Evolutionary conservation across 2,113 vertebrate species (phyloP).

Genomic region (Xiphias gladius): DNA sequence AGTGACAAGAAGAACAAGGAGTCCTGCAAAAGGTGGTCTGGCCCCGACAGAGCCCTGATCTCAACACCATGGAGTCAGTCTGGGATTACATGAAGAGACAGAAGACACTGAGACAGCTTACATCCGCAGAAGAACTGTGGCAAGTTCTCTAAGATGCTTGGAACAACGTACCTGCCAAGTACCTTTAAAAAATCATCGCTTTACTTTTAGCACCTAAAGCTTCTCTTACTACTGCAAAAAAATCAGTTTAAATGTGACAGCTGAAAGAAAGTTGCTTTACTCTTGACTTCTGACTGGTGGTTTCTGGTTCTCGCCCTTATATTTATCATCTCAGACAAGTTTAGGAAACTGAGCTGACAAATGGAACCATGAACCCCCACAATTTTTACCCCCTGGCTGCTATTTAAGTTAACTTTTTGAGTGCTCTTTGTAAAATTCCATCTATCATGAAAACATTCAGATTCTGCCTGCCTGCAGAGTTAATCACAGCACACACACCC

Average conservation of each 20-base stretch:
- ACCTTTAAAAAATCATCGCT: too few species aligned
- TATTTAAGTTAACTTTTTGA: not conserved
- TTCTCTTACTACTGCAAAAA: too few species aligned
- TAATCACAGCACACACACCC: conserved; percentile 20
- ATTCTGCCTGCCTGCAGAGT: conserved; percentile 21
- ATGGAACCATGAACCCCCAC: not conserved
- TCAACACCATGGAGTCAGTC: too few species aligned
- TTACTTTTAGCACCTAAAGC: too few species aligned
- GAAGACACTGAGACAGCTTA: too few species aligned
- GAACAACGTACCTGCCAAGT: too few species aligned
- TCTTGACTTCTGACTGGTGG: not conserved
- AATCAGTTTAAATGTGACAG: not conserved
- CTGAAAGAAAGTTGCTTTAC: not conserved
- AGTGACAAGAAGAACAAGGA: too few species aligned
- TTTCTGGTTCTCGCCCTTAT: not conserved
- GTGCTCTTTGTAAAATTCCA: not conserved
- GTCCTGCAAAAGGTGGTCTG: too few species aligned
- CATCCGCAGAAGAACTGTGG: too few species aligned
- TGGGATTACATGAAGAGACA: too few species aligned
- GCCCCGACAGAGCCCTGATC: too few species aligned
- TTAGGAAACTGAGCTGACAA: not conserved
- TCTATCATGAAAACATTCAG: not conserved
- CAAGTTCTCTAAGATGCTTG: too few species aligned
- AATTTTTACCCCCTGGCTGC: not conserved
- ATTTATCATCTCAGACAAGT: not conserved